These are phyloP conservation scores for Mormoops blainvillei DNA, from an alignment of 2,113 vertebrate genomes.

Conservation along the genomic window DNA sequence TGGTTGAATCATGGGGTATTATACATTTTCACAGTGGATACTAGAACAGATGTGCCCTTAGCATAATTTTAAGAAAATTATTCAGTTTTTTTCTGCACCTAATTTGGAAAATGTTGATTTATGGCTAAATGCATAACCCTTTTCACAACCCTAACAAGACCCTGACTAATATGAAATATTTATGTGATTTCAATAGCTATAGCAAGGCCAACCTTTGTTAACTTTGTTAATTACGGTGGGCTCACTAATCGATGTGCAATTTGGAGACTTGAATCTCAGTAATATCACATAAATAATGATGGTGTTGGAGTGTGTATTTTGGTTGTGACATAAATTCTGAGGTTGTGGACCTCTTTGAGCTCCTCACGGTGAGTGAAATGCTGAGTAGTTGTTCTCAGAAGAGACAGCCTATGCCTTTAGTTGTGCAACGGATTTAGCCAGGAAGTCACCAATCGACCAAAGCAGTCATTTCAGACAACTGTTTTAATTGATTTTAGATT, in stretches of 20 bases:
- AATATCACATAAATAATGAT: background rate
- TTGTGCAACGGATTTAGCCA: background rate
- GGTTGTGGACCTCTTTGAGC: background rate
- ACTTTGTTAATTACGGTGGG: constrained; percentile 7
- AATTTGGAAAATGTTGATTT: constrained; percentile 11
- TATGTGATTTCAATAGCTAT: constrained; percentile 67
- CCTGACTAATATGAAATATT: constrained; percentile 72
- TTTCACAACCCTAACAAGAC: constrained; percentile 65
- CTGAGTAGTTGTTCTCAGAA: background rate
- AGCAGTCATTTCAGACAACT: background rate
- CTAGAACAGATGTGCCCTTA: background rate
- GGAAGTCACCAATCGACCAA: background rate
- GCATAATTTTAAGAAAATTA: background rate
- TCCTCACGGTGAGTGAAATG: background rate
- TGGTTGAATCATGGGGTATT: background rate
- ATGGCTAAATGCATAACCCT: constrained; percentile 44
- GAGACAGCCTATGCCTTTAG: background rate
- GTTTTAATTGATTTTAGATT: background rate
- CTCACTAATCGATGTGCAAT: background rate
- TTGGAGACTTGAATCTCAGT: constrained; percentile 6
- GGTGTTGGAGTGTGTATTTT: background rate
- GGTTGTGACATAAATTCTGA: background rate
- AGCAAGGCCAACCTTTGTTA: constrained; percentile 51
- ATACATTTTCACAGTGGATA: background rate
- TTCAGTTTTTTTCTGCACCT: background rate